Percentiles rank a stretch among this genome's conserved stretches.
Evolutionary conservation across 2,797 vertebrate species (phyloP).

Genomic region (Threskiornis aethiopicus): DNA sequence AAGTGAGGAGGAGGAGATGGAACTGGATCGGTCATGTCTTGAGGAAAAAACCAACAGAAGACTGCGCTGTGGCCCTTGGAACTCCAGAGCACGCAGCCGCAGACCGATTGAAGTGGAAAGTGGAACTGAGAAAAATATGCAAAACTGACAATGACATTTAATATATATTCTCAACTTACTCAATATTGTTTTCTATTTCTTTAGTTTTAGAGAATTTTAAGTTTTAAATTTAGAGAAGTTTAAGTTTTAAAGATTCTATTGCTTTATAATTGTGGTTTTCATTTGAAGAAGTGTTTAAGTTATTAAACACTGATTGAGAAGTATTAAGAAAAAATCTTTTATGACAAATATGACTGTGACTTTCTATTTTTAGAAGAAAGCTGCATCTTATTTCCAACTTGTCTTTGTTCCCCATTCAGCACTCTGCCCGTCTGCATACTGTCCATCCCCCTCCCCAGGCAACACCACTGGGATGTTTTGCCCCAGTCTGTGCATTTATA

Average conservation of each 20-base stretch:
- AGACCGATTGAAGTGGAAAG: too few relatives aligned
- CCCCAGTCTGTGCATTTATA: neutral
- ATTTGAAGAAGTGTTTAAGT: neutral
- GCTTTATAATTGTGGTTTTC: neutral
- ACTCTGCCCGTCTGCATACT: neutral
- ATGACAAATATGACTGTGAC: neutral
- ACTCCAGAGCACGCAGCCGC: too few relatives aligned
- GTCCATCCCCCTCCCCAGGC: too few relatives aligned
- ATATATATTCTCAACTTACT: neutral
- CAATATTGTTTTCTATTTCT: neutral
- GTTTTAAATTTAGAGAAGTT: neutral
- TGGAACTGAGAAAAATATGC: neutral
- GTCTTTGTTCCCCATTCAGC: neutral
- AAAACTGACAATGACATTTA: neutral
- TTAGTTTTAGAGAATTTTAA: neutral
- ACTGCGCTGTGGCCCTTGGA: too few relatives aligned
- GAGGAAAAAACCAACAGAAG: too few relatives aligned
- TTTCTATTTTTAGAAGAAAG: neutral
- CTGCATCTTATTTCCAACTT: neutral
- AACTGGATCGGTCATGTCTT: too few relatives aligned
- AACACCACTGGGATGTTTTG: neutral
- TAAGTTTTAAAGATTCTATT: neutral
- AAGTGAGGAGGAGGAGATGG: too few relatives aligned
- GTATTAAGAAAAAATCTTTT: neutral
- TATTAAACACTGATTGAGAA: neutral